Conservation (phyloP, 2,113 vertebrate species). For the Chaetodon trifascialis region DNA sequence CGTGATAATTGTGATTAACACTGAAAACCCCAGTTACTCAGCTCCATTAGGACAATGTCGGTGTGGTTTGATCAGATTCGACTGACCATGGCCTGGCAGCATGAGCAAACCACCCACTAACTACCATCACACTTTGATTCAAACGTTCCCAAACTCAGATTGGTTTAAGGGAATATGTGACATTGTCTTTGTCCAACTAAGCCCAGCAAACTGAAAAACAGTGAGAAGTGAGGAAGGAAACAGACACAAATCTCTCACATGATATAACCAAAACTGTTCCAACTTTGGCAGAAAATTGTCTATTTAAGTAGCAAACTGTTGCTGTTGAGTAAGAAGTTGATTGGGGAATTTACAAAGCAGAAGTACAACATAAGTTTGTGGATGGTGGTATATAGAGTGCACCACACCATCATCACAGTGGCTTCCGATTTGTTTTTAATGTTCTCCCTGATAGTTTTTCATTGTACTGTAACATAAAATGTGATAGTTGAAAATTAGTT, state of each 20-base stretch:
- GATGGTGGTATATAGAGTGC: neutral
- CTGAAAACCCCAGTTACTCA: neutral
- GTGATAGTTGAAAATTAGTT: constrained; percentile 65
- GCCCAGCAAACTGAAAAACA: neutral
- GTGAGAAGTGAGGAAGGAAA: neutral
- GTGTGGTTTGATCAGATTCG: neutral
- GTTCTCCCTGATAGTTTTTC: constrained; percentile 10
- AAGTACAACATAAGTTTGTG: neutral
- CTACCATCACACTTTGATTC: neutral
- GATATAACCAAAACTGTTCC: no score
- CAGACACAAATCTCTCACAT: neutral
- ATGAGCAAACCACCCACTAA: neutral
- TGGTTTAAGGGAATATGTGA: neutral
- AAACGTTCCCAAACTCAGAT: neutral
- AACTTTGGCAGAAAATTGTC: neutral
- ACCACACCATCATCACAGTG: neutral
- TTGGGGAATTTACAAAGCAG: neutral
- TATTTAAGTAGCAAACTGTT: neutral
- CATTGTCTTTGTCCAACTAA: neutral
- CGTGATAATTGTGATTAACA: neutral
- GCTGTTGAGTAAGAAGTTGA: neutral
- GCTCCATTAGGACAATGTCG: neutral
- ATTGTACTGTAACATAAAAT: constrained; percentile 52
- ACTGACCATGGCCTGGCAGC: neutral
- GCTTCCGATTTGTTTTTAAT: constrained; percentile 6